Evolutionary conservation across 2,888 invertebrate genomes (phyloP).

Genomic region (Sminthurides aquaticus): DNA sequence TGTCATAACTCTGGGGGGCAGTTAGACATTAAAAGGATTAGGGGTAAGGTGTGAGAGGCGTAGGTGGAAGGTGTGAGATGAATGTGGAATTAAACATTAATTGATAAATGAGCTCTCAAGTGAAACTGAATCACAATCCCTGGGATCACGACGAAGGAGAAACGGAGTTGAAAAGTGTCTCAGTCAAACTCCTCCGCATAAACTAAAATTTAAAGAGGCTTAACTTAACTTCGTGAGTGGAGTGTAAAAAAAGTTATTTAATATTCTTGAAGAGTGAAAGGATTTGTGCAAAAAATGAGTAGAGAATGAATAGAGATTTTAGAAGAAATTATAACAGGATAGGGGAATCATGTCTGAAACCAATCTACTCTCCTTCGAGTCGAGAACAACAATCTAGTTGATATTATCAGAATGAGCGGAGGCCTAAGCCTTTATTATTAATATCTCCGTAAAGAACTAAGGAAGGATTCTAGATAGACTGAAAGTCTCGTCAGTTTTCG

Average conservation of each 20-base stretch:
- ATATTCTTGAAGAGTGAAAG: slow-evolving; percentile 25
- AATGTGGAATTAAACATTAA: slow-evolving; percentile 24
- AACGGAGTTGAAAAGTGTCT: slow-evolving; percentile 13
- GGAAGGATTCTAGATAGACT: no score
- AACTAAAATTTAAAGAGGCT: no score
- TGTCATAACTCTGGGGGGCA: not conserved
- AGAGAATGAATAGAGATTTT: slow-evolving; percentile 2
- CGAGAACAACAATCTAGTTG: not conserved
- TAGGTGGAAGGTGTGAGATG: slow-evolving; percentile 11
- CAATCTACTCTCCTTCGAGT: not conserved
- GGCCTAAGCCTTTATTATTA: no score
- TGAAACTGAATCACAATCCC: slow-evolving; percentile 20
- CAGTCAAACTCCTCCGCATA: not conserved
- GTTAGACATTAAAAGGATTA: no score
- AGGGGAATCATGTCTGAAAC: not conserved
- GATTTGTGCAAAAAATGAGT: slow-evolving; percentile 18
- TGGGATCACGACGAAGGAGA: slow-evolving; percentile 17
- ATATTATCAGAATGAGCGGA: no score
- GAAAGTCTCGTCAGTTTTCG: no score
- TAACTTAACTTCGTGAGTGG: slow-evolving; percentile 16
- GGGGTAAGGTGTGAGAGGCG: not conserved
- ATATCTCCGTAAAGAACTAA: no score
- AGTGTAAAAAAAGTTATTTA: slow-evolving; percentile 26
- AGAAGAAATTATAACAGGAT: not conserved
- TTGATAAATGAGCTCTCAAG: slow-evolving; percentile 25